phyloP scores from a whole-genome alignment of 2,888 invertebrate genomes.

The Matsumyia berberina region DNA sequence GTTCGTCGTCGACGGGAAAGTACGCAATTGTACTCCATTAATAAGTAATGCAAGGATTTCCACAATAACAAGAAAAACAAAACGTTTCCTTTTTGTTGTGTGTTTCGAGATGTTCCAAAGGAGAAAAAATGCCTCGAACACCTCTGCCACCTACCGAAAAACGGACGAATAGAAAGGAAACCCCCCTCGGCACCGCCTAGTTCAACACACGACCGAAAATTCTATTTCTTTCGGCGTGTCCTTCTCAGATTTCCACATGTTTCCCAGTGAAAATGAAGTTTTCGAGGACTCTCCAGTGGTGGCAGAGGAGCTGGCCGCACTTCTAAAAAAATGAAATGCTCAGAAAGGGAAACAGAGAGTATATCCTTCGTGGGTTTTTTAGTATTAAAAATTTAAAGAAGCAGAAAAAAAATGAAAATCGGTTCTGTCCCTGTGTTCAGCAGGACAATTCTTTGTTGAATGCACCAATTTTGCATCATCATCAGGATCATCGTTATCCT shows the following conservation, averaged over 20 bases:
- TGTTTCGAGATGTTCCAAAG: slow-evolving; percentile 1
- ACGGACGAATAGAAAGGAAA: neutral
- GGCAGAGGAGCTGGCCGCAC: too few species aligned
- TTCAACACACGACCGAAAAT: slow-evolving; percentile 1
- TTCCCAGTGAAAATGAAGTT: slow-evolving; percentile 51
- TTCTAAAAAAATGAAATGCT: slow-evolving; percentile 30
- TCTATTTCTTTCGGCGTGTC: slow-evolving; percentile 37
- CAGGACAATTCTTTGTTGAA: slow-evolving; percentile 30
- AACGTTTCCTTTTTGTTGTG: neutral
- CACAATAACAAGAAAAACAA: slow-evolving; percentile 5
- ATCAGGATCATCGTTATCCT: neutral
- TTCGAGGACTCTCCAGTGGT: slow-evolving; percentile 54
- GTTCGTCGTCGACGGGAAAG: slow-evolving; percentile 21
- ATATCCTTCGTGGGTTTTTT: neutral
- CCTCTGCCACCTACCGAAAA: neutral
- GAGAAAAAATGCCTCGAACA: neutral
- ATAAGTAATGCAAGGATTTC: slow-evolving; percentile 58
- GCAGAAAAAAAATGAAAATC: neutral
- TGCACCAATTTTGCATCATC: slow-evolving; percentile 26
- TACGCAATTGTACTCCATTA: slow-evolving; percentile 62
- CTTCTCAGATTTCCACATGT: slow-evolving; percentile 15
- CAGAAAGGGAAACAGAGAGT: slow-evolving; percentile 4
- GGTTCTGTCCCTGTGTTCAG: too few species aligned
- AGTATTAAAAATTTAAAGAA: slow-evolving; percentile 18
- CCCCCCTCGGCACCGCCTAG: neutral